Conservation (phyloP, 2,113 vertebrate species). For the Psettodes erumei region DNA sequence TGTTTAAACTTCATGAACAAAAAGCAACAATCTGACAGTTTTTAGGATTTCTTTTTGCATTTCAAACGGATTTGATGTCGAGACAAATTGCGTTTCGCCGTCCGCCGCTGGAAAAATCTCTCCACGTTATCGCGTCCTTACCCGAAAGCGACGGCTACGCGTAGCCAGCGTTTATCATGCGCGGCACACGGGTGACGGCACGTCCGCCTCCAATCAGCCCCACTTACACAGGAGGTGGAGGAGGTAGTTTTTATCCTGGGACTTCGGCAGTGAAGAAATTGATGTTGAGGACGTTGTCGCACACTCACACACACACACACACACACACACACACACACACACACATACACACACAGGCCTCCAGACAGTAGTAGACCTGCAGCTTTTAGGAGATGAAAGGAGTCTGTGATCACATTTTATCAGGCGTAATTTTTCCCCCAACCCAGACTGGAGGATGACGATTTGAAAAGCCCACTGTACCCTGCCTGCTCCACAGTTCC, state of each 20-base stretch:
- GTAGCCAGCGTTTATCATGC: background rate
- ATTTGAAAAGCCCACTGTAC: too few species aligned
- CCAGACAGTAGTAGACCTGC: background rate
- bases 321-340: too few species aligned
- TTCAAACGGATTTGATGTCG: background rate
- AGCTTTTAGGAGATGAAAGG: conserved; percentile 48
- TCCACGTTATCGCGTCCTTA: too few species aligned
- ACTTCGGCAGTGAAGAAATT: background rate
- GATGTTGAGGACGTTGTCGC: background rate
- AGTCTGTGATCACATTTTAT: conserved; percentile 29
- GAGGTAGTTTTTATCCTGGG: background rate
- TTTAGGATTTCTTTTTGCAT: background rate
- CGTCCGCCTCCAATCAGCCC: background rate
- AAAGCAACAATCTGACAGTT: background rate
- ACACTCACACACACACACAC: background rate
- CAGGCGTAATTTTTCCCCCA: conserved; percentile 7
- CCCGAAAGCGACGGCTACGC: background rate
- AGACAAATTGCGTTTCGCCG: too few species aligned
- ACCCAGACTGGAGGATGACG: conserved; percentile 22
- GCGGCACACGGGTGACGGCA: background rate
- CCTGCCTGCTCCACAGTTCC: too few species aligned
- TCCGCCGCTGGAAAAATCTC: too few species aligned
- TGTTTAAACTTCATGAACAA: background rate
- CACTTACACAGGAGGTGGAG: background rate
- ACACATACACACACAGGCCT: too few species aligned